These are phyloP conservation scores for Spinus olivaceus DNA, from an alignment of 2,797 vertebrate species.

Conservation along the genomic window DNA sequence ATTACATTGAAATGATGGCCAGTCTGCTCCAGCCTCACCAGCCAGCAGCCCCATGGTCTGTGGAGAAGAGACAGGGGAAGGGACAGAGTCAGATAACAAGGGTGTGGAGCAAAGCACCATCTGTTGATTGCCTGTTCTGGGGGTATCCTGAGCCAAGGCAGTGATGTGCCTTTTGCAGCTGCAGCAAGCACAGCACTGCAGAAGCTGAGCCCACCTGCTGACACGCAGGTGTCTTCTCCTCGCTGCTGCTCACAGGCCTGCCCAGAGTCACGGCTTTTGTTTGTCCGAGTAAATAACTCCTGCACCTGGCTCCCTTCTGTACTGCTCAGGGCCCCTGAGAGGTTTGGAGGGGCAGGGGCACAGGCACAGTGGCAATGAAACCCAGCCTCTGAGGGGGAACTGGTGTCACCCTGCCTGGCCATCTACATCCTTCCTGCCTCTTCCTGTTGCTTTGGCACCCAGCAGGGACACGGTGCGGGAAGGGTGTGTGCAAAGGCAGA, in stretches of 20 bases:
- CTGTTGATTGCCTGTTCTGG: not conserved
- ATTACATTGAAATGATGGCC: not conserved
- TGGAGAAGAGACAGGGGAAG: not conserved
- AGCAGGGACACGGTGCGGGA: rapidly evolving
- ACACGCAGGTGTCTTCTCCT: not conserved
- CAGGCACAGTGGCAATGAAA: not conserved
- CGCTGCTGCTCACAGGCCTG: not conserved
- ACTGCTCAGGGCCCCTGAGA: not conserved
- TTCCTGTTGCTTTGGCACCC: not conserved
- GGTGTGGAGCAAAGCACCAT: not conserved
- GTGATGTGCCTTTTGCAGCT: not conserved
- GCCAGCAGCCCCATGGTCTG: not conserved
- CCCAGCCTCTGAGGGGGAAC: not conserved
- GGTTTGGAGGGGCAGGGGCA: not conserved
- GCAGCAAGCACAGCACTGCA: not conserved
- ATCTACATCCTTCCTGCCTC: not conserved
- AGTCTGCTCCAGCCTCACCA: not conserved
- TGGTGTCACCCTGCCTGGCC: not conserved
- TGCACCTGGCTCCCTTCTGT: not conserved
- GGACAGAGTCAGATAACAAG: not conserved
- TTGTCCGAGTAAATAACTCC: not conserved
- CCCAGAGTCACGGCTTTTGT: not conserved
- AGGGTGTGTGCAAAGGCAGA: not conserved
- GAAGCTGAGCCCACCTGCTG: not conserved
- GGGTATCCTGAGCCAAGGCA: not conserved